phyloP scores from a whole-genome alignment of 1,140 invertebrate genomes.

The Eriocheir sinensis region DNA sequence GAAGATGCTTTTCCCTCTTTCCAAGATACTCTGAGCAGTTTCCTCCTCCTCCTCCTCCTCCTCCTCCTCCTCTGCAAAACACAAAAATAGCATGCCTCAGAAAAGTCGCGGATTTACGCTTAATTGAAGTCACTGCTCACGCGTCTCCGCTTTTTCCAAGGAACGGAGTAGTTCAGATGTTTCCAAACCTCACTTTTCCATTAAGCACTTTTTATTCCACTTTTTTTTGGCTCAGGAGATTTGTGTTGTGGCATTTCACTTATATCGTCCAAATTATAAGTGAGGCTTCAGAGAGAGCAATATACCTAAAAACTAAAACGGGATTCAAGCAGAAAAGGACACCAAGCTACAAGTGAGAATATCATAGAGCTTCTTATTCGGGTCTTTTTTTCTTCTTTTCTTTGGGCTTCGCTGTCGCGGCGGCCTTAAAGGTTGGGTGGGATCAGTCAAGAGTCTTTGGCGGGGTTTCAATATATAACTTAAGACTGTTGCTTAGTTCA shows the following conservation, averaged over 20 bases:
- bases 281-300: neutral
- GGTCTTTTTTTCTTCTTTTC: too few relatives aligned
- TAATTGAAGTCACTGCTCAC: neutral
- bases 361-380: too few relatives aligned
- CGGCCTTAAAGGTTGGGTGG: neutral
- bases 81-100: neutral
- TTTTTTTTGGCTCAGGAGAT: neutral
- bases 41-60: neutral
- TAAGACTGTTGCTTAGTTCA: too few relatives aligned
- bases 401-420: too few relatives aligned
- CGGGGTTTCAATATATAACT: neutral
- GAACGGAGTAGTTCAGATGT: neutral
- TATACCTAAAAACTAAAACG: neutral
- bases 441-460: neutral
- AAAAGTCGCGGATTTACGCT: neutral
- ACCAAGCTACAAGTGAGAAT: slow-evolving; percentile 2
- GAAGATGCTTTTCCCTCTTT: too few relatives aligned
- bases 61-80: neutral
- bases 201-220: neutral
- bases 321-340: neutral
- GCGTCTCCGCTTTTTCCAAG: neutral
- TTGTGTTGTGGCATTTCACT: neutral
- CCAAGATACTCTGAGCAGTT: neutral
- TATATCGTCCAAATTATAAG: neutral
- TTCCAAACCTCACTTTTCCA: neutral